Conservation (phyloP, 2,888 invertebrate species). For the Diarsia mendica region DNA sequence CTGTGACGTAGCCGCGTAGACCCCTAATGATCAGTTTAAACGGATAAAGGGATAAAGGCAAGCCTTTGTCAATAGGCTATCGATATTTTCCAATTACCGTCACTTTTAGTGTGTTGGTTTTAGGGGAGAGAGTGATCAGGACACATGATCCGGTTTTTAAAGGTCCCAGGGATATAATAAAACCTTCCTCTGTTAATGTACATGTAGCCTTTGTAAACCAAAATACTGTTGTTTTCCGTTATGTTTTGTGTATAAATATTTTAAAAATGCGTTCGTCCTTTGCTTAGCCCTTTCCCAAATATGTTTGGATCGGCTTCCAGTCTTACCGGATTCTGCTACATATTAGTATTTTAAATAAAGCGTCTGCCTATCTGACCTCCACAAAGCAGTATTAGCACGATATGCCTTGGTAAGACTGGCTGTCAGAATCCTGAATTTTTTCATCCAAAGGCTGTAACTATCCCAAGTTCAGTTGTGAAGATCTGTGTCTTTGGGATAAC, state of each 20-base stretch:
- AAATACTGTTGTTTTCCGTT: neutral
- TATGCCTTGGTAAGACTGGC: too few species aligned
- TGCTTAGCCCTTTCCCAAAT: neutral
- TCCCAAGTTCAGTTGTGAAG: neutral
- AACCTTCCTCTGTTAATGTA: conserved; percentile 7
- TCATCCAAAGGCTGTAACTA: neutral
- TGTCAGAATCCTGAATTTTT: too few species aligned
- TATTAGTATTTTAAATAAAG: neutral
- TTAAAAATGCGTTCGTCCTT: neutral
- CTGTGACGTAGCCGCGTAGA: conserved; percentile 48
- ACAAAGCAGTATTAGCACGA: too few species aligned
- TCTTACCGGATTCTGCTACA: neutral
- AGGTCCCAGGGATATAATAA: conserved; percentile 37
- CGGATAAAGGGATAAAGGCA: conserved; percentile 66
- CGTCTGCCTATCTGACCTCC: too few species aligned
- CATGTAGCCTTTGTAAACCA: neutral
- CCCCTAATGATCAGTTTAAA: conserved; percentile 67
- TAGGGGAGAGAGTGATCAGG: conserved; percentile 39
- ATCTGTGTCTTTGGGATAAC: too few species aligned
- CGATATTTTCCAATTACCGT: conserved; percentile 70
- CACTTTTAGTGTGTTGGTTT: conserved; percentile 54
- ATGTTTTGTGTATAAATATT: neutral
- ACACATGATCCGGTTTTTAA: conserved; percentile 50
- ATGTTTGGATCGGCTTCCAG: too few species aligned
- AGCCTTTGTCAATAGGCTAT: conserved; percentile 71